Conservation (phyloP, 1,140 invertebrate genomes). For the Colletes latitarsis region DNA sequence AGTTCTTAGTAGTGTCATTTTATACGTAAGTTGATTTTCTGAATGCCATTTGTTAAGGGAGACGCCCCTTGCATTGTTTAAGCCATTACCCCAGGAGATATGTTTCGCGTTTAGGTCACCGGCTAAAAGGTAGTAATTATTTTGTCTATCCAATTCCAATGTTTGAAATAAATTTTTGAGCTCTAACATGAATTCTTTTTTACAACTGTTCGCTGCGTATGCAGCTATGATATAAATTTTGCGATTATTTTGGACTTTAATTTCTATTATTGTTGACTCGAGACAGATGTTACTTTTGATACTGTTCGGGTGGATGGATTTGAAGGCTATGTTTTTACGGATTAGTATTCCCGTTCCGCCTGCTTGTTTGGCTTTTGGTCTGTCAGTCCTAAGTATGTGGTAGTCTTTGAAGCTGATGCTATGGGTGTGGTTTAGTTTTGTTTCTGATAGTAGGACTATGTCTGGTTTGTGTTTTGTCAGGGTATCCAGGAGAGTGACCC, state of each 20-base stretch:
- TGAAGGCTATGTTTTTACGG: constrained; percentile 37
- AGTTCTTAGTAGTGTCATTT: no score
- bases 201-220: constrained; percentile 9
- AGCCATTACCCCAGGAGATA: not conserved
- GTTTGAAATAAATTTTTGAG: not conserved
- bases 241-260: constrained; percentile 12
- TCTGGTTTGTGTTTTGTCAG: constrained; percentile 39
- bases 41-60: no score
- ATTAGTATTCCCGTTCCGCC: constrained; percentile 56
- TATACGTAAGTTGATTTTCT: no score
- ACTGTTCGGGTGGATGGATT: not conserved
- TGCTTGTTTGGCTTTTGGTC: constrained; percentile 33
- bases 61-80: no score
- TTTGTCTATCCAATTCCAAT: constrained; percentile 6
- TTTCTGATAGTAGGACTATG: constrained; percentile 45
- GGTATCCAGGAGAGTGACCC: constrained; percentile 8
- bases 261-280: constrained; percentile 33
- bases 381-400: constrained; percentile 45
- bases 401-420: constrained; percentile 43
- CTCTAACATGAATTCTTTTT: constrained; percentile 16
- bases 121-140: constrained; percentile 25
- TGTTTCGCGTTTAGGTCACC: not conserved
- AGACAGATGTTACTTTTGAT: not conserved
- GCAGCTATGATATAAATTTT: constrained; percentile 24
- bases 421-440: constrained; percentile 43